A percentile compares a stretch with the other conserved stretches of the same genome.
These are phyloP conservation scores for Plutella xylostella DNA, from an alignment of 2,888 invertebrate species.

Conservation along the genomic window DNA sequence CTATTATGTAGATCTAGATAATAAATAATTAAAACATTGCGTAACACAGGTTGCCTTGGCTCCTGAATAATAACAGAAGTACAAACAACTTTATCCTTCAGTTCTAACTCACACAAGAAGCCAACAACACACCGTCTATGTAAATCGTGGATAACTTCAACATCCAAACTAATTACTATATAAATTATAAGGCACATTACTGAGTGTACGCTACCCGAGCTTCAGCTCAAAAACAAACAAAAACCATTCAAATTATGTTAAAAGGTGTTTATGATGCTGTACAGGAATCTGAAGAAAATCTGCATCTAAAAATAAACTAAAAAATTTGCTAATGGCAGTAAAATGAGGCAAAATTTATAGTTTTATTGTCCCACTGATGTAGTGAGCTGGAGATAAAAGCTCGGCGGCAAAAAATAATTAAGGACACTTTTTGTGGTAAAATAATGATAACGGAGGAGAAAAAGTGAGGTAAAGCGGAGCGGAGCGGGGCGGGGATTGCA, in stretches of 20 bases:
- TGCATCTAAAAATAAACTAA: slow-evolving; percentile 5
- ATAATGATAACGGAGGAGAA: neutral
- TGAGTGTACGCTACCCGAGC: no score
- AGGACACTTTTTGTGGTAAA: slow-evolving; percentile 19
- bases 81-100: no score
- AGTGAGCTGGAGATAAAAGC: neutral
- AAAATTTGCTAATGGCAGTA: slow-evolving; percentile 37
- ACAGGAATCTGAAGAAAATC: neutral
- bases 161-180: slow-evolving; percentile 1
- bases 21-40: no score
- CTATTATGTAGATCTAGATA: no score
- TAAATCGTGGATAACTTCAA: no score
- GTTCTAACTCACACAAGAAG: no score
- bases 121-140: no score
- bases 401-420: slow-evolving; percentile 26
- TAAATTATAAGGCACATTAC: neutral
- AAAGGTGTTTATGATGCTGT: slow-evolving; percentile 10
- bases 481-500: no score
- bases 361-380: slow-evolving; percentile 24
- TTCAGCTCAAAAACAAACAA: no score
- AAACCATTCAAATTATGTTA: slow-evolving; percentile 2
- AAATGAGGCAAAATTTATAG: slow-evolving; percentile 40
- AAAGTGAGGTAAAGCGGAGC: neutral
- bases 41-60: no score
- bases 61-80: no score